Percentiles rank a stretch among this genome's conserved stretches.
Evolutionary conservation across 2,797 vertebrate species (phyloP).

Genomic region (Acanthurus leucopareius): DNA sequence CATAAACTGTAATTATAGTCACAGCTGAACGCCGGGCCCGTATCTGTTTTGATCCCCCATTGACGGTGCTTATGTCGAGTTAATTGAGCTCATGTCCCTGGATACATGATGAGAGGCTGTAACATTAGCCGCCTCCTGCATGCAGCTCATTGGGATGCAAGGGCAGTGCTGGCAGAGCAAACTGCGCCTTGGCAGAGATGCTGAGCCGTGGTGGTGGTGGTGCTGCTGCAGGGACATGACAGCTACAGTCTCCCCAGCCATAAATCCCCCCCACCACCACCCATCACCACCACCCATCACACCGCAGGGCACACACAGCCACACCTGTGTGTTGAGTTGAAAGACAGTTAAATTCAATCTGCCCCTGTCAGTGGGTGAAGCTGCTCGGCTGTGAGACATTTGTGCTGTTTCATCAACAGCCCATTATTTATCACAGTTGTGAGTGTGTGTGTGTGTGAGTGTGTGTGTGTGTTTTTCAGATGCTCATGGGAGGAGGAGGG

Average conservation of each 20-base stretch:
- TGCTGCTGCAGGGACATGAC: constrained; percentile 83
- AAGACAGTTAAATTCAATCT: constrained; percentile 72
- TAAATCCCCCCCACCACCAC: constrained; percentile 75
- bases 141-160: constrained; percentile 85
- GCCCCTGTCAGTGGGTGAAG: constrained; percentile 59
- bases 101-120: constrained; percentile 75
- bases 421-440: constrained; percentile 52
- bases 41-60: constrained; percentile 62
- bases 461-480: constrained; percentile 21
- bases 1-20: constrained; percentile 60
- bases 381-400: constrained; percentile 59
- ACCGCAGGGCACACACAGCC: constrained; percentile 64
- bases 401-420: constrained; percentile 68
- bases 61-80: constrained; percentile 74
- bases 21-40: constrained; percentile 40
- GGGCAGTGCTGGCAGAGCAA: constrained; percentile 82
- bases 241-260: constrained; percentile 81
- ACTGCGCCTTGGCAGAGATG: constrained; percentile 82
- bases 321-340: constrained; percentile 79
- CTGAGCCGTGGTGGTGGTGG: constrained; percentile 62
- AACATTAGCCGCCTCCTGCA: constrained; percentile 80
- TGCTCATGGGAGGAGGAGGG: constrained; percentile 23
- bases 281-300: too few species aligned
- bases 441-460: too few species aligned
- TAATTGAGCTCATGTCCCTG: constrained; percentile 79